A percentile compares a stretch with the other conserved stretches of the same genome.
Conservation (phyloP, 2,113 vertebrate genomes). For the Pomatostomus ruficeps region DNA sequence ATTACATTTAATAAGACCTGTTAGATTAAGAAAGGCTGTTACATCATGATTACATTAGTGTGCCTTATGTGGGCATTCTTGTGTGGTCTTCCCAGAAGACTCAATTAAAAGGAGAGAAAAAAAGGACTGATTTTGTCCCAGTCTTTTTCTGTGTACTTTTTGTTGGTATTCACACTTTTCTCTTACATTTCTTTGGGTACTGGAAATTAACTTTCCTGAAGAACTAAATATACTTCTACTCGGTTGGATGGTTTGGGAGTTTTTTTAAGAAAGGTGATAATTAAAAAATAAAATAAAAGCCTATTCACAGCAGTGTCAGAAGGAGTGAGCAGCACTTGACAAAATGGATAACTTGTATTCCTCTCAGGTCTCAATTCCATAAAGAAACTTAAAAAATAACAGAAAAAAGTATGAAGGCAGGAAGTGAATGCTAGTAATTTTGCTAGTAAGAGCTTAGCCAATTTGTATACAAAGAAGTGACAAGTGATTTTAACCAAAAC, state of each 20-base stretch:
- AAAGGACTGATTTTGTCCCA: neutral
- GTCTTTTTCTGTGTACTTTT: neutral
- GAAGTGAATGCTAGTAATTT: neutral
- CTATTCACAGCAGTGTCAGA: neutral
- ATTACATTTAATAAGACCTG: neutral
- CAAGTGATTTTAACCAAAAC: neutral
- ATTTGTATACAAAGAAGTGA: neutral
- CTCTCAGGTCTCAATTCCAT: neutral
- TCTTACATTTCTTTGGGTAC: neutral
- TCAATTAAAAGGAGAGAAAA: neutral
- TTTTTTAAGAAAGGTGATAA: neutral
- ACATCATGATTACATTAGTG: neutral
- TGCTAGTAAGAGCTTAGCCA: neutral
- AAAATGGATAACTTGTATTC: neutral
- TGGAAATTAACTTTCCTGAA: neutral
- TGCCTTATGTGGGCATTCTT: neutral
- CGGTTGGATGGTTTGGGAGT: neutral
- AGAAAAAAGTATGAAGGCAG: neutral
- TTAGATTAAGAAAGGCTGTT: neutral
- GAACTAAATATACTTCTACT: neutral
- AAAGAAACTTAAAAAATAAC: neutral
- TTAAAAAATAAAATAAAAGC: neutral
- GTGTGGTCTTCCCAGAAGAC: neutral
- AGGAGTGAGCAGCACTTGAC: fast-evolving
- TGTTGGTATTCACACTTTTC: neutral